Base-by-base conservation (phyloP, 2,888 invertebrate species). In the Plagodis dolabraria region DNA sequence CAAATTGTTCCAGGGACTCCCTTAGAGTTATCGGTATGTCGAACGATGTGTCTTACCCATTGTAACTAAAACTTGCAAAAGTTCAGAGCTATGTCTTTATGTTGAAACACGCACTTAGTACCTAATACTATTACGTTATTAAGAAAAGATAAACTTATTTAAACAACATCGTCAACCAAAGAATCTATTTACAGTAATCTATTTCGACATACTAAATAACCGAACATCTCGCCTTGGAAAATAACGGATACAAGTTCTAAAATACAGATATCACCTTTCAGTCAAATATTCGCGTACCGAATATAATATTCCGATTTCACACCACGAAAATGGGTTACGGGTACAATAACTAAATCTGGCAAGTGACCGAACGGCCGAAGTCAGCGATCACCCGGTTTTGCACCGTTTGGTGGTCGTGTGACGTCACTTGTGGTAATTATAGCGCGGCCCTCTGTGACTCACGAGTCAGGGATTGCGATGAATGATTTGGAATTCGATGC, bases 271-370 rank as follows among this genome's bases (percentile, higher is more conserved):
- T 63, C 60, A 40, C 22, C 55, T 63, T 64, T 52, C 64, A 57
- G 43, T 49, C 40, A 47, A 47, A 47, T 43, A 47, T 35, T 42
- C 48, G 33, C 43, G 38, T 34, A 49, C 35, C 40, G 36, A 33
- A 6, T 10, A 40, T 40, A 10, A 42, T 33, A 47, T 62, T 54
- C 46, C 12, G 54, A 54, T 64, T 65, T 51, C 47, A 49, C 60
- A 46, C 60, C 65, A 62, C 51, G 56, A 22, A 71, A 68, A 49
- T 72, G 64, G 77, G 77, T 75, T 76, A 76, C 53, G 57, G 64
- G 71, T 67, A 75, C 74, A 79, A 71, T 72, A 71, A 68, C 77
- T 79, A 76, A 74, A 77, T 78, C 76, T 74, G 78, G 78, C 63
- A 60, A 51, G 53, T 55, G 56, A 57, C 43, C 59, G 70, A 65